Base-by-base conservation (phyloP, 64 coral and sea anemone genomes). In the Montipora efflorescens region DNA sequence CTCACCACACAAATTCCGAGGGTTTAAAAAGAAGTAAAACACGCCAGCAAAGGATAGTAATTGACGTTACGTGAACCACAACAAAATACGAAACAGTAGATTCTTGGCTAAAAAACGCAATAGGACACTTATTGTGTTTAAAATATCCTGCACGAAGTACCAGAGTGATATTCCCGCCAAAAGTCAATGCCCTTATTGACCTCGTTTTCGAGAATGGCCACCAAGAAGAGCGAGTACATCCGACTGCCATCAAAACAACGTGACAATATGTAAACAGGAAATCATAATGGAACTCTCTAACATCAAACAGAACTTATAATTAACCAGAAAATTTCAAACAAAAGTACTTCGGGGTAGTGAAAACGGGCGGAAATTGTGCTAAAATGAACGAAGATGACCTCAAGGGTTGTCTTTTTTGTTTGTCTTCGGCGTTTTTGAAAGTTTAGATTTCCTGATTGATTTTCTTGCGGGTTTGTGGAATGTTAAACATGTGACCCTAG, bases 321-420 rank as follows among this genome's bases (percentile, higher is more conserved):
- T 9, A 82, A 15, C 21, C 79, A 15, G 55, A 82, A 82, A 15
- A 43, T 20, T 81, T 59, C 25, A 81, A 25, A 81, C 50, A 81
- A 81, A 81, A 28, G 7, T 59, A 13, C 3, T 19, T 5, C 12
- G 36, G 52, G 21, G 14, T 3, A 55, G 13, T 64, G 8, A 16
- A 64, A 12, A 14, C 36, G 61, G 13, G 2, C 9, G 61, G 61
- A 64, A 64, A 64, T 12, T 36, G 36, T 0, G 1, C 48, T 3
- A 19, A 6, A 43, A 82, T 5, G n/a, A 82, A 43, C 11, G 22
- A 84, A 67, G 5, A 1, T 15, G 10, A 12, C 14, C 28, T 46
- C 5, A 23, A 36, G 21, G 28, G 28, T 84, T 84, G 81, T n/a
- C 7, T 22, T 79, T 79, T 3, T 59, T 15, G 25, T 59, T 43